Evolutionary conservation across 2,113 vertebrate species (phyloP).

Genomic region (Mobula hypostoma): DNA sequence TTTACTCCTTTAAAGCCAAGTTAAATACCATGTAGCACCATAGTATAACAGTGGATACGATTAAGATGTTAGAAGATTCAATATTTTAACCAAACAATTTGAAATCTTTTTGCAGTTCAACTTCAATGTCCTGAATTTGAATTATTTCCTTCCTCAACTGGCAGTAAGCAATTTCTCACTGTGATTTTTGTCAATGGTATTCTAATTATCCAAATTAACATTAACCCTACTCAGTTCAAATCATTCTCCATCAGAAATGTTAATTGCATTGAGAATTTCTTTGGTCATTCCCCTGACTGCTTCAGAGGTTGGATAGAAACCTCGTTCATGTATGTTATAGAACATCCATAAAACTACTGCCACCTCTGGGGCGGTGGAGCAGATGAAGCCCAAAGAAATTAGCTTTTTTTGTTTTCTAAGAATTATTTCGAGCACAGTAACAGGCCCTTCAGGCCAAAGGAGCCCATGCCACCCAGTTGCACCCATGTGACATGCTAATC

Average conservation of each 20-base stretch:
- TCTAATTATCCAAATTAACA: neutral
- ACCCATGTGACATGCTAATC: too few relatives aligned
- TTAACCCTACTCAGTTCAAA: neutral
- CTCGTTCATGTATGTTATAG: neutral
- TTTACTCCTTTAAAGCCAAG: neutral
- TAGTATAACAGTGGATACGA: neutral
- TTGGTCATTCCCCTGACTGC: neutral
- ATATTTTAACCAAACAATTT: neutral
- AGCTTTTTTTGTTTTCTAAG: too few relatives aligned
- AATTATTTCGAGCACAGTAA: neutral
- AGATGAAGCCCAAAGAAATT: neutral
- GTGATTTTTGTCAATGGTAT: neutral
- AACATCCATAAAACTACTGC: neutral
- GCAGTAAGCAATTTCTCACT: neutral
- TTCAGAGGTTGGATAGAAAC: neutral
- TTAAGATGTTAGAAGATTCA: neutral
- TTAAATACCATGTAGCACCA: neutral
- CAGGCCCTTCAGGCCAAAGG: neutral
- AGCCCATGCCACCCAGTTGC: too few relatives aligned
- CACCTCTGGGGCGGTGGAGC: neutral
- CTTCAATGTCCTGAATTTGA: neutral
- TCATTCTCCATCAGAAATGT: neutral
- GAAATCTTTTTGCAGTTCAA: neutral
- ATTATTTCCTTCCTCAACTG: slow-evolving; percentile 20
- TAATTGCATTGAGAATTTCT: neutral